Percentiles rank a stretch among this genome's conserved stretches.
These are phyloP conservation scores for Nasonia giraulti DNA, from an alignment of 1,140 invertebrate species.

Conservation along the genomic window DNA sequence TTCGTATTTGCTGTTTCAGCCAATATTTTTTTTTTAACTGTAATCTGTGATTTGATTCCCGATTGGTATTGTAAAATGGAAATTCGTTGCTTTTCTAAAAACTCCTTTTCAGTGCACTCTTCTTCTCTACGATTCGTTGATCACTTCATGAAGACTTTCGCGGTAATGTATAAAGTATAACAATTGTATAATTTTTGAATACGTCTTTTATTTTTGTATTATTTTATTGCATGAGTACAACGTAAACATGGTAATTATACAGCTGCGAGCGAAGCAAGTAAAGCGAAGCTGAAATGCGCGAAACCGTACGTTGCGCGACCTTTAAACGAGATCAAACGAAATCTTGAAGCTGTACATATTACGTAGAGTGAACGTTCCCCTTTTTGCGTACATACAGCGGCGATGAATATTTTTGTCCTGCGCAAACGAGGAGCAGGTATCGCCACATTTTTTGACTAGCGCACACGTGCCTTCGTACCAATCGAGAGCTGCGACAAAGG, in stretches of 20 bases:
- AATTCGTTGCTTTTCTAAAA: neutral
- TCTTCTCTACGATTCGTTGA: neutral
- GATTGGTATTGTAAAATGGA: neutral
- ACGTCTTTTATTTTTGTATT: neutral
- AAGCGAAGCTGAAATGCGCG: too few species aligned
- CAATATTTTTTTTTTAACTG: too few species aligned
- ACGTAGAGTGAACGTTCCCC: neutral
- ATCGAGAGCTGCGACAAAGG: neutral
- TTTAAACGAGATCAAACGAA: too few species aligned
- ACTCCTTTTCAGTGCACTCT: neutral
- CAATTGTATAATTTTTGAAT: too few species aligned
- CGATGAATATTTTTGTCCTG: constrained; percentile 1
- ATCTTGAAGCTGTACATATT: too few species aligned
- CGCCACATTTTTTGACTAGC: constrained; percentile 12
- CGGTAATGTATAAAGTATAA: constrained; percentile 28
- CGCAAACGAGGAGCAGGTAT: neutral
- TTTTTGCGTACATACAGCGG: neutral
- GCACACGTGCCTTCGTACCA: neutral
- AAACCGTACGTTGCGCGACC: too few species aligned
- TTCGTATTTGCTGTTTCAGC: too few species aligned
- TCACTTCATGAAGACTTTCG: constrained; percentile 1
- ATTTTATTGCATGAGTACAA: constrained; percentile 25
- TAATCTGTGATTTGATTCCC: neutral
- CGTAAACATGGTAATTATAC: neutral
- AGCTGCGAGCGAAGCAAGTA: too few species aligned